Conservation (phyloP, 2,113 vertebrate genomes). For the Odontesthes bonariensis region DNA sequence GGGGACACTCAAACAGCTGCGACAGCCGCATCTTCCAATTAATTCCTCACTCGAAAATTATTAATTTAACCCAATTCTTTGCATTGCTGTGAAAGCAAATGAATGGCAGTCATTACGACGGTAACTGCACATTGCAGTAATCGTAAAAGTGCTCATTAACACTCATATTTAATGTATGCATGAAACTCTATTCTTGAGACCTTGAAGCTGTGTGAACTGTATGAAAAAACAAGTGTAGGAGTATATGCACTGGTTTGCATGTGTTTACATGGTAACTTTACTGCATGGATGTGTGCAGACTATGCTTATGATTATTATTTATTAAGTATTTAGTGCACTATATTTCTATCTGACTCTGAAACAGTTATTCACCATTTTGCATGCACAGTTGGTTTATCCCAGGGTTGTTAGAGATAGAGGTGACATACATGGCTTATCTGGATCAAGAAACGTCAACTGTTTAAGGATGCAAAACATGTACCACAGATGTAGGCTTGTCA, state of each 20-base stretch:
- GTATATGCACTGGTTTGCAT: conserved; percentile 4
- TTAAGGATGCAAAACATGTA: no score
- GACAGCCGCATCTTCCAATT: conserved; percentile 71
- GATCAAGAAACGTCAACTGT: no score
- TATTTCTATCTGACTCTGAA: background rate
- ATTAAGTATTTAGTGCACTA: background rate
- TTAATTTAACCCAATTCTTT: conserved; percentile 78
- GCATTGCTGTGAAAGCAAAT: conserved; percentile 73
- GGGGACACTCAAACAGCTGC: conserved; percentile 56
- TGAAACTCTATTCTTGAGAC: conserved; percentile 49
- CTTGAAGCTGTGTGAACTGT: conserved; percentile 52
- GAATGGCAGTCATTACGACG: conserved; percentile 75
- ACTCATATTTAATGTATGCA: conserved; percentile 76
- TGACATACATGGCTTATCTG: no score
- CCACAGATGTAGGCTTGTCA: background rate
- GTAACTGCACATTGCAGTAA: conserved; percentile 77
- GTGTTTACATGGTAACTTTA: background rate
- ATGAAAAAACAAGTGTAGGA: conserved; percentile 18
- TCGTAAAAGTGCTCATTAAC: conserved; percentile 77
- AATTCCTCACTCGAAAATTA: conserved; percentile 71
- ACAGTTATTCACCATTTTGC: no score
- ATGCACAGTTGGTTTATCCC: no score
- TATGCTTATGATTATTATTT: background rate
- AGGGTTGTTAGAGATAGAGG: no score
- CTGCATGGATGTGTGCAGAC: background rate